Evolutionary conservation across 2,113 vertebrate species (phyloP).

Genomic region (Phaethon lepturus): DNA sequence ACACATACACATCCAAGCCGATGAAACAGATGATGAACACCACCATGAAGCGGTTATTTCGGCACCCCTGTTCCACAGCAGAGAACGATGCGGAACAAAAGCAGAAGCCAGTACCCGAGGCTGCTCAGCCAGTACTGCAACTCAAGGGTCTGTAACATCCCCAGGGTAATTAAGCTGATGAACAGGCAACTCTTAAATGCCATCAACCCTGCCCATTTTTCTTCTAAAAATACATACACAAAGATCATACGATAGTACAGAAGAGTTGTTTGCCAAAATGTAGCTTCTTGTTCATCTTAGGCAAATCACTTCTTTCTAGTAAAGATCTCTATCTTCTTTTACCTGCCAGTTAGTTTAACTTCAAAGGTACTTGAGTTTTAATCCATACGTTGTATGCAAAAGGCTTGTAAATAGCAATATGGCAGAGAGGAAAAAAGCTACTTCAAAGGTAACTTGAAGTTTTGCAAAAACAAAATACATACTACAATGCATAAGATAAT

Average conservation of each 20-base stretch:
- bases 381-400: accelerated
- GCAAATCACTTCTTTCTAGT: background rate
- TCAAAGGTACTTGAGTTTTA: background rate
- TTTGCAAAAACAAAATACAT: background rate
- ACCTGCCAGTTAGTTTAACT: background rate
- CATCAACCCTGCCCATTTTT: background rate
- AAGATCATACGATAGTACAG: background rate
- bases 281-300: background rate
- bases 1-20: background rate
- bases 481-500: background rate
- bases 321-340: background rate
- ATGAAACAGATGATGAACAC: background rate
- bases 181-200: background rate
- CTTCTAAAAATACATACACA: background rate
- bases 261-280: background rate
- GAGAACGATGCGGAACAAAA: background rate
- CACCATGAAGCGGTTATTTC: background rate
- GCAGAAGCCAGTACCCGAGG: accelerated
- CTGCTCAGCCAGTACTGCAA: background rate
- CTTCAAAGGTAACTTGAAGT: background rate
- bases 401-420: background rate
- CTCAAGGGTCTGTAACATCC: background rate
- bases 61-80: background rate
- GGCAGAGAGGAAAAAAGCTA: background rate
- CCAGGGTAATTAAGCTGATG: background rate